Evolutionary conservation across 2,888 invertebrate species (phyloP), one percentile per base, ranked within the genome.

Genomic region (Nephrocerus scutellatus): DNA sequence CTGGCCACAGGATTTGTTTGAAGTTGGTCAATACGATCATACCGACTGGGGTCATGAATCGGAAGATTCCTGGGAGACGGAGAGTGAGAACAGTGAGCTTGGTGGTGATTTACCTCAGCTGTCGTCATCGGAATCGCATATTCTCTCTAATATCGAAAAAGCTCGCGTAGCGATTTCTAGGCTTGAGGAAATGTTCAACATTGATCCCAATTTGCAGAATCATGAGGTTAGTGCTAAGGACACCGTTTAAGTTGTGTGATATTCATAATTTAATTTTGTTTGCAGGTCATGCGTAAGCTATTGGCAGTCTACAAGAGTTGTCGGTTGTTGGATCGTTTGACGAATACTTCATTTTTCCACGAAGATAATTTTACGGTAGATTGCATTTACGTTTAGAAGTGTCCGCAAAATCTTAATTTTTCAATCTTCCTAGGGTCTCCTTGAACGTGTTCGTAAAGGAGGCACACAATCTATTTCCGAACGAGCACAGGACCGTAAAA

Each of bases 1-100:
- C 62, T 92, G 87, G 83, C 95, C 95, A 0, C 91, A 92, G 62
- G 88, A 90, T 68, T 71, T 91, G 8, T 90, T 86, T 56, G 84
- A 84, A 72, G 79, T 81, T 46, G 77, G 82, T 41, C 77, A 85
- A 62, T 80, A 82, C 52, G 85, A 86, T 57, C 57, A 62, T 24
- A 79, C 80, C 1, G 83, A 84, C 39, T 83, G 84, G 46, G 74
- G 72, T 31, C 77, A 79, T 2, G 82, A 82, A 19, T 54, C 59
- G 2, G 78, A 75, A 1, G 81, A 80, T 8, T 87, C 87, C 1
- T 88, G 88, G 88, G 86, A 87, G 69, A 88, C 87, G 1, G 85
- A 88, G 68, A 76, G 76, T 49, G 76, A 75, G n/a, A 72, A 57
- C 19, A 68, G 68, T 44, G 66, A 62, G 39, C 42, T 55, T 8